A percentile compares a stretch with the other conserved stretches of the same genome.
Conservation (phyloP, 2,797 vertebrate genomes). For the Cetoscarus ocellatus region DNA sequence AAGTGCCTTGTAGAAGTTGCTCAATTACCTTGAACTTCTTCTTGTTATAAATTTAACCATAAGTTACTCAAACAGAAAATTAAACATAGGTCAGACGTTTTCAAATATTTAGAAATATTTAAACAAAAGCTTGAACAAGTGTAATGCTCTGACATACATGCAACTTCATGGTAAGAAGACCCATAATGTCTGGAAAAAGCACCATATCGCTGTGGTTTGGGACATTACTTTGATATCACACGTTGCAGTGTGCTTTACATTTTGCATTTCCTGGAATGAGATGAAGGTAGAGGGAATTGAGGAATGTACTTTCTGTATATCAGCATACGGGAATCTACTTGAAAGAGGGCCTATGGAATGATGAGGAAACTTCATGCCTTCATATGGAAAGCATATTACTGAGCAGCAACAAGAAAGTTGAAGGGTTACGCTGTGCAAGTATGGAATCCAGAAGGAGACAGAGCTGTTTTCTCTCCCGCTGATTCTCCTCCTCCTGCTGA, state of each 20-base stretch:
- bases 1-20: background rate
- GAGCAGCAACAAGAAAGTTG: constrained; percentile 10
- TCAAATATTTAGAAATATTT: background rate
- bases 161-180: background rate
- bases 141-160: background rate
- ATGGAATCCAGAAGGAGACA: constrained; percentile 14
- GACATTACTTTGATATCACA: background rate
- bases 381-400: constrained; percentile 58
- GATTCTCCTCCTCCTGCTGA: constrained; percentile 20
- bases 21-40: background rate
- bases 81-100: too few relatives aligned
- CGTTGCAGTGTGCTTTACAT: constrained; percentile 27
- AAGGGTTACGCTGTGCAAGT: constrained; percentile 2
- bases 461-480: background rate
- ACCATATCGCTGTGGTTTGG: background rate
- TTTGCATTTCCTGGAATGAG: constrained; percentile 13
- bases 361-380: constrained; percentile 18
- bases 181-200: background rate
- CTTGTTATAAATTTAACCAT: background rate
- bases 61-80: background rate
- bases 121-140: background rate
- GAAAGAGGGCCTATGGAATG: constrained; percentile 10
- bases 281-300: background rate
- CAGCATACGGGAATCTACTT: constrained; percentile 7
- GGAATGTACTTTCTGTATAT: constrained; percentile 22